A percentile compares a stretch with the other conserved stretches of the same genome.
Conservation (phyloP, 2,797 vertebrate species). For the Malurus splendens region DNA sequence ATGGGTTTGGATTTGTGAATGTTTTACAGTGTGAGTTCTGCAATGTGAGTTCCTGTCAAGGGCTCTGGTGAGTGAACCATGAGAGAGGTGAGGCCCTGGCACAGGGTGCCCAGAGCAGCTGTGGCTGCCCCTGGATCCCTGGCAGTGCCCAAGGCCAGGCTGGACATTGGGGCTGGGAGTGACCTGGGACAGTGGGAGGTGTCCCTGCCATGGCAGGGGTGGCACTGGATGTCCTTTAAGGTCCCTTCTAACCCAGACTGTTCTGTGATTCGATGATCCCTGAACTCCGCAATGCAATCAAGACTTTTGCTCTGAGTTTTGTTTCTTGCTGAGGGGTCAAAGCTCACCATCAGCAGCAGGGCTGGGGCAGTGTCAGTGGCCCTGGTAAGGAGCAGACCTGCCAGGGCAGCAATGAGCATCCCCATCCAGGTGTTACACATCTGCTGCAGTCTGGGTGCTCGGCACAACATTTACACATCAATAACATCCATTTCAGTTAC, state of each 20-base stretch:
- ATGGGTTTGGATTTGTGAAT: accelerated
- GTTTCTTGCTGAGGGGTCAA: neutral
- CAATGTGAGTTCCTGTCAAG: neutral
- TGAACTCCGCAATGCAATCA: neutral
- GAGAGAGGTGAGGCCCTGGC: neutral
- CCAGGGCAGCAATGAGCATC: neutral
- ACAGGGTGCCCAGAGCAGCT: neutral
- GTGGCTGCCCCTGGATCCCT: neutral
- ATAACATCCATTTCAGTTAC: neutral
- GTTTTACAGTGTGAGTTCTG: neutral
- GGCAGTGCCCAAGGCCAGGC: neutral
- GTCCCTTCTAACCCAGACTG: neutral
- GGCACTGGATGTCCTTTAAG: accelerated
- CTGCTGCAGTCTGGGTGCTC: neutral
- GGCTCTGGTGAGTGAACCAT: neutral
- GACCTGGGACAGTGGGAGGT: neutral
- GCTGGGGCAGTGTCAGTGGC: neutral
- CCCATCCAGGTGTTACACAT: neutral
- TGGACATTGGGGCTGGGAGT: neutral
- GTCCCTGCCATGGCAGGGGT: neutral
- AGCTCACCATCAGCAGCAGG: neutral
- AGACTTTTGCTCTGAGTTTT: neutral
- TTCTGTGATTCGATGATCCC: neutral
- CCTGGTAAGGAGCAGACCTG: neutral
- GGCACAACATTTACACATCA: neutral